Evolutionary conservation across 2,888 invertebrate genomes (phyloP), one percentile per base, ranked within the genome.

Genomic region (Lasioglossum lativentre): DNA sequence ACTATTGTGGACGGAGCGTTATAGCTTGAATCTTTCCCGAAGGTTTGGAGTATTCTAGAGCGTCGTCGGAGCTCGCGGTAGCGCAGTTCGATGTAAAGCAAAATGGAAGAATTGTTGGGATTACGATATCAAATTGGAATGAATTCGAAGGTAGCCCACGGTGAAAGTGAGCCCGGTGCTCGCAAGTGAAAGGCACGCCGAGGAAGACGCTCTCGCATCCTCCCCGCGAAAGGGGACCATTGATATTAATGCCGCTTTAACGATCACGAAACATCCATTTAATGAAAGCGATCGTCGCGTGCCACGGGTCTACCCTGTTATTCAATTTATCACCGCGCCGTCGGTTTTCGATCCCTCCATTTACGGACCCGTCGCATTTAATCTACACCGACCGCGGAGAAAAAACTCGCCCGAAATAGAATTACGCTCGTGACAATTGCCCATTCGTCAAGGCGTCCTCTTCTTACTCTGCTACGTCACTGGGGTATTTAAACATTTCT

Each of bases 201-300:
- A 63, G 56, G 34, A 27, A 40, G 68, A 66, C 12, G 12, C 8
- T 74, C 81, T 75, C 80, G 81, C 85, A 83, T 88, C 86, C 85
- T 90, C 82, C 83, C 80, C 75, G 75, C 80, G 76, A 81, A 74
- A 47, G 80, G 81, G 82, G 78, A 82, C 89, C 90, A 92, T 93
- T 93, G 93, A 93, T 92, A 93, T 93, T 93, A 93, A 93, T 93
- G 91, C 78, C 83, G 81, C 78, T 88, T 81, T 86, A 87, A 89
- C 88, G 86, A 85, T 84, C 89, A 80, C 87, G 85, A 85, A 87
- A 86, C 84, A 81, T 88, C 89, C 87, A 80, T 82, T 89, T 92
- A 91, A 91, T 86, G 88, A 89, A 90, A 88, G 84, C 76, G 92
- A 91, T 90, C 90, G 88, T 89, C 86, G 88, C 87, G 89, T 88